A percentile compares a stretch with the other conserved stretches of the same genome.
phyloP scores from a whole-genome alignment of 1,140 invertebrate genomes.

The Sminthurides bifidus region DNA sequence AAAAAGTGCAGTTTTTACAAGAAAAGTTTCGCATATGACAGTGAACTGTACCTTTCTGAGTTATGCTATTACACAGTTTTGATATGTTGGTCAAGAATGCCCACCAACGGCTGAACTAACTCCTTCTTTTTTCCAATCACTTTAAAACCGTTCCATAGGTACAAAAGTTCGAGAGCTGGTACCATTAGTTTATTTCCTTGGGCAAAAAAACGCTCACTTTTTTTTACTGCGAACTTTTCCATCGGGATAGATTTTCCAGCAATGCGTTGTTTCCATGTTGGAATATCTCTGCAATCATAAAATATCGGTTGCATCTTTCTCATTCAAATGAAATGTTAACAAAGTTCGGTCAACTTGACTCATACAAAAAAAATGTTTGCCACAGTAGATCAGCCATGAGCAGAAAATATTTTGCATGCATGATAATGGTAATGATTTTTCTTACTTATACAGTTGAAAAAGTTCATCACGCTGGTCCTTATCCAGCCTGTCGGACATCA shows the following conservation, averaged over 20 bases:
- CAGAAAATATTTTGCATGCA: neutral
- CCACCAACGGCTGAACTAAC: constrained; percentile 55
- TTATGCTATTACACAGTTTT: constrained; percentile 25
- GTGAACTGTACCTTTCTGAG: constrained; percentile 33
- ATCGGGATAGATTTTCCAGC: constrained; percentile 92
- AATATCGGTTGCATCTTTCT: neutral
- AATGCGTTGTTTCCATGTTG: constrained; percentile 72
- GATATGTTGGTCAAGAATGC: constrained; percentile 50
- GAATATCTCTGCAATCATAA: constrained; percentile 51
- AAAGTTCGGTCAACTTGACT: neutral
- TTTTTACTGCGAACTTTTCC: constrained; percentile 87
- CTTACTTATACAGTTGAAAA: constrained; percentile 48
- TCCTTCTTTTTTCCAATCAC: constrained; percentile 60
- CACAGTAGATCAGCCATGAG: too few relatives aligned
- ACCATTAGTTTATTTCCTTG: constrained; percentile 62
- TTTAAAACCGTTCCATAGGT: constrained; percentile 86
- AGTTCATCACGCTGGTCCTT: constrained; percentile 41
- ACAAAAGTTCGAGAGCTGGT: constrained; percentile 77
- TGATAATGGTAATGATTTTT: neutral
- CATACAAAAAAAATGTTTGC: too few relatives aligned
- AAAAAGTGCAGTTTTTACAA: neutral
- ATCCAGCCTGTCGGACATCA: constrained; percentile 49
- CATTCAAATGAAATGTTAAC: neutral
- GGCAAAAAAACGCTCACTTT: constrained; percentile 61
- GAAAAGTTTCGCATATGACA: neutral